Base-by-base conservation (phyloP, 2,888 invertebrate genomes). In the Lapara coniferarum region DNA sequence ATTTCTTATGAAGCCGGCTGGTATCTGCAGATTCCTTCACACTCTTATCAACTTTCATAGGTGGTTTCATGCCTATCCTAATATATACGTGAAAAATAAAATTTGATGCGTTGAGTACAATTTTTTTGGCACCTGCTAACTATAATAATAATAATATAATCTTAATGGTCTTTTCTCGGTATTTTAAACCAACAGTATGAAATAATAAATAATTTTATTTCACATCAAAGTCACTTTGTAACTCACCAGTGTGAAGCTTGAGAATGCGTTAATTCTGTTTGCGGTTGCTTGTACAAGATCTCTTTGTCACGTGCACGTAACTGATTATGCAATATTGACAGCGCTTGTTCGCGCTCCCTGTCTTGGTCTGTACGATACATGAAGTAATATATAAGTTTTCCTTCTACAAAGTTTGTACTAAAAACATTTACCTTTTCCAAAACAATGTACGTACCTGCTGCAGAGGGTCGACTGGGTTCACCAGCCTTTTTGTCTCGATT, bases 11-110 rank as follows among this genome's bases (percentile, higher is more conserved):
- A n/a, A 93, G 85, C 0, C 91, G 87, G 1, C 81, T 81, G 0
- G 90, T 88, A 57, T 93, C 92, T 0, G 78, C 78, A 2, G 90
- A 85, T 46, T 89, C 87, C 69, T 83, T 90, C 2, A 91, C 88
- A 0, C 84, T 75, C 68, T 88, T 89, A 67, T 89, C 88, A 7
- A 88, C 85, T 73, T 82, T 82, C 73, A 80, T 72, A 0, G 85
- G 83, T 0, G 85, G 80, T 70, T 84, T 78, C 74, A 77, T 76
- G 51, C 68, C 58, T 49, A 83, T 72, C 81, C 81, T 83, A 56
- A 12, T 46, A 66, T 56, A 12, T 46, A 66, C 56, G 55, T 46
- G 19, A 69, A 16, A 25, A 63, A 53, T 44, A 59, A 44, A 37
- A 8, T 37, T 0, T 37, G 37, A 37, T 37, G 2, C 8, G 0